A percentile compares a stretch with the other conserved stretches of the same genome.
phyloP scores from a whole-genome alignment of 2,797 vertebrate genomes.

The Poeciliopsis infans region DNA sequence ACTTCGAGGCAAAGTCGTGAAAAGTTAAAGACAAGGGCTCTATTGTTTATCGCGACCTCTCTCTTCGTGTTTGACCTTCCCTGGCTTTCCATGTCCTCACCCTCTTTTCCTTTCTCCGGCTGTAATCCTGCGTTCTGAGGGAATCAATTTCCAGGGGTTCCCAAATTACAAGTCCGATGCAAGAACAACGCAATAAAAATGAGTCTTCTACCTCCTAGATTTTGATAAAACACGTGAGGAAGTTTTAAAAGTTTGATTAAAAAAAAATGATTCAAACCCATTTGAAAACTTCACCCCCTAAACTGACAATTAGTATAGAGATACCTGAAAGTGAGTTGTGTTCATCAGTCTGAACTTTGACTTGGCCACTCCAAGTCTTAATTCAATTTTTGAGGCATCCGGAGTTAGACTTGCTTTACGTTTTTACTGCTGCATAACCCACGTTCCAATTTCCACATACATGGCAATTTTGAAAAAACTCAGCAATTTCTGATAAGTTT shows the following conservation, averaged over 20 bases:
- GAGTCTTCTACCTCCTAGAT: background rate
- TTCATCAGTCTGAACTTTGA: background rate
- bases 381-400: background rate
- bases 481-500: too few species aligned
- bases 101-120: slow-evolving; percentile 12
- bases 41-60: slow-evolving; percentile 48
- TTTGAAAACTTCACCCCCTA: background rate
- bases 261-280: background rate
- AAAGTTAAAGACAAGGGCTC: slow-evolving; percentile 53
- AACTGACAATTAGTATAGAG: background rate
- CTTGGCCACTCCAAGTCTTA: background rate
- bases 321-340: background rate
- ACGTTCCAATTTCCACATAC: background rate
- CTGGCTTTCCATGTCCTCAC: slow-evolving; percentile 11
- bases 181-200: background rate
- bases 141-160: background rate
- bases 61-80: slow-evolving; percentile 37
- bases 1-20: slow-evolving; percentile 74
- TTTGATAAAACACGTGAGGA: background rate
- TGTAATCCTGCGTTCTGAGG: slow-evolving; percentile 13
- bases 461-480: too few species aligned
- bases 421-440: background rate
- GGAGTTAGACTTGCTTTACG: background rate
- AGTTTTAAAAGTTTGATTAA: background rate
- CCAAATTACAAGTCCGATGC: background rate